Percentiles rank a stretch among this genome's conserved stretches.
Conservation (phyloP, 2,797 vertebrate genomes). For the Chloroceryle amazona region DNA sequence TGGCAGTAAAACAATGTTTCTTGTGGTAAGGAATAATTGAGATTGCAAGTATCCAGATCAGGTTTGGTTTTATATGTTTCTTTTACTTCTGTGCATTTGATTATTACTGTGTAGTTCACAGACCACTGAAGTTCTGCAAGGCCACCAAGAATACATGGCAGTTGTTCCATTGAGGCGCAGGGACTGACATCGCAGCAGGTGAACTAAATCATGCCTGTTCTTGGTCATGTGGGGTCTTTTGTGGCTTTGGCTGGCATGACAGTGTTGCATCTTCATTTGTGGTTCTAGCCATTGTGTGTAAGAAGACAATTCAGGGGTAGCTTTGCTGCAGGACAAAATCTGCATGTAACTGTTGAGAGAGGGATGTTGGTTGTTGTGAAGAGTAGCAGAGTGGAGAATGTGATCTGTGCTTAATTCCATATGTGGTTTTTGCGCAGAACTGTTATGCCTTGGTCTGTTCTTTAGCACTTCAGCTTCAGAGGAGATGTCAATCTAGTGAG, state of each 20-base stretch:
- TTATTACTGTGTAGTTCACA: neutral
- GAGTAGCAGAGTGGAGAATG: neutral
- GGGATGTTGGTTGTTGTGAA: neutral
- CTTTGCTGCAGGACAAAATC: neutral
- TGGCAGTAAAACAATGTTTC: neutral
- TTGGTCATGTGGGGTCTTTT: neutral
- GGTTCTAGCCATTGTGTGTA: neutral
- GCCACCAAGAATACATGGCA: neutral
- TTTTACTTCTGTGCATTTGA: neutral
- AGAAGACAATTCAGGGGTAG: neutral
- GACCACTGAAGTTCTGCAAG: neutral
- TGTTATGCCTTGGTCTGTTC: neutral
- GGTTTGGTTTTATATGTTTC: neutral
- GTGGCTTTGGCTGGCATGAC: neutral
- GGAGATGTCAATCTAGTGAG: neutral
- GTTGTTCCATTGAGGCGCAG: neutral
- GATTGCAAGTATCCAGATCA: neutral
- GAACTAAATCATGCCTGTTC: neutral
- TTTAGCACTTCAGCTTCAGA: neutral
- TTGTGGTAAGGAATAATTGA: neutral
- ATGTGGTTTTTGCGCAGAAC: neutral
- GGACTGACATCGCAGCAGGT: neutral
- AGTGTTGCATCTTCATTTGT: neutral
- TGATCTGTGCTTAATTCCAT: neutral
- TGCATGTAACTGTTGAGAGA: neutral